Evolutionary conservation across 1,140 invertebrate genomes (phyloP).

Genomic region (Heliconius congener): DNA sequence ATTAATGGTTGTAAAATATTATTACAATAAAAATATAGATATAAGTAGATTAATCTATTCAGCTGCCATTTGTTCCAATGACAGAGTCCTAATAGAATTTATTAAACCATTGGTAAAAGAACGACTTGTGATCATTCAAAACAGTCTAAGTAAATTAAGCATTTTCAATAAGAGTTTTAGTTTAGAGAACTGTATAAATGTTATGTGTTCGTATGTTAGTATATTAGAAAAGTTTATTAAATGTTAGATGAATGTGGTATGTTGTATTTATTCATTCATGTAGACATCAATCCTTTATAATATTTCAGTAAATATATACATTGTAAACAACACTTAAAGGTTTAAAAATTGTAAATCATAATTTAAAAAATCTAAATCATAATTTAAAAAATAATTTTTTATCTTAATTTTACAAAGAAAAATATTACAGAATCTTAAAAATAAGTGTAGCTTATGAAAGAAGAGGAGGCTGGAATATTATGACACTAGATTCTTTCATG

Average conservation of each 20-base stretch:
- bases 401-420: too few species aligned
- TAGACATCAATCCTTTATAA: too few species aligned
- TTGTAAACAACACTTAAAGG: too few species aligned
- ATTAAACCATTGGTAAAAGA: constrained; percentile 66
- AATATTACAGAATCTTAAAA: too few species aligned
- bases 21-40: constrained; percentile 60
- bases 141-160: constrained; percentile 57
- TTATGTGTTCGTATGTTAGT: constrained; percentile 69
- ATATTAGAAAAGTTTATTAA: constrained; percentile 78
- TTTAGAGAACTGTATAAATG: constrained; percentile 70
- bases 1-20: constrained; percentile 71
- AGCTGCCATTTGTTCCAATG: constrained; percentile 64
- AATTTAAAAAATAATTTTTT: too few species aligned
- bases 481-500: too few species aligned
- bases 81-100: constrained; percentile 66
- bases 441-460: too few species aligned
- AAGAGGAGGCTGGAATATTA: too few species aligned
- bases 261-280: background rate
- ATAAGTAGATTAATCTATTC: constrained; percentile 71
- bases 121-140: constrained; percentile 54
- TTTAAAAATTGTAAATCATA: too few species aligned
- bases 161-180: constrained; percentile 56
- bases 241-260: constrained; percentile 52
- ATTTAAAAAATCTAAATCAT: too few species aligned
- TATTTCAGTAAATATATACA: too few species aligned